Percentiles rank a stretch among this genome's conserved stretches.
phyloP scores from a whole-genome alignment of 1,140 invertebrate genomes.

The Magallana angulata region DNA sequence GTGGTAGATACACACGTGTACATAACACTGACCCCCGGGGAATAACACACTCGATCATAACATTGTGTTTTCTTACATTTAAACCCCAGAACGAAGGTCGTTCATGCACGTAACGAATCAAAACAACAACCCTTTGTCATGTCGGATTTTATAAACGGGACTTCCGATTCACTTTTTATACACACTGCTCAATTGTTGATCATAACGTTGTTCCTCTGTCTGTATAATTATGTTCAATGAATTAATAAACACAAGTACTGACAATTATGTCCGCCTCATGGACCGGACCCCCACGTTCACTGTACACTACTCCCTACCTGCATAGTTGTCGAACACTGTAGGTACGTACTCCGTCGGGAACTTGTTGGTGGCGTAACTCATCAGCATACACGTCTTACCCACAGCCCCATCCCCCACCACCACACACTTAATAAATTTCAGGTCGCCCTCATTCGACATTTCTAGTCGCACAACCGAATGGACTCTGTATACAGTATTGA shows the following conservation, averaged over 20 bases:
- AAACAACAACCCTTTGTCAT: not conserved
- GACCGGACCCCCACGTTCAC: constrained; percentile 86
- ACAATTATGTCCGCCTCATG: constrained; percentile 82
- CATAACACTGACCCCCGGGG: not conserved
- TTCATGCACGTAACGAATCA: constrained; percentile 1
- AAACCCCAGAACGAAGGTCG: constrained; percentile 2
- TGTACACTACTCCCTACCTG: constrained; percentile 96
- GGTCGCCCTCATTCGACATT: constrained; percentile 52
- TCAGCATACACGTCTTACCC: constrained; percentile 74
- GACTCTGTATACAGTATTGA: constrained; percentile 4
- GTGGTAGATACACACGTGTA: not conserved
- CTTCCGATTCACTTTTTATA: not conserved
- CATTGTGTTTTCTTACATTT: constrained; percentile 33
- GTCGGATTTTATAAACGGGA: too few species aligned
- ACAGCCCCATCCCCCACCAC: constrained; percentile 72
- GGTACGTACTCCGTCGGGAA: constrained; percentile 75
- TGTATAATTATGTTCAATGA: not conserved
- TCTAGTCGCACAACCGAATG: constrained; percentile 17
- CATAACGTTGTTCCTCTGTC: not conserved
- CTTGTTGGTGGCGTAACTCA: constrained; percentile 75
- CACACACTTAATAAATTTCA: constrained; percentile 72
- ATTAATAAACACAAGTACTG: not conserved
- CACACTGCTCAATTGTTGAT: not conserved
- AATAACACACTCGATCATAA: not conserved
- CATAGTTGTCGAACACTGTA: constrained; percentile 81